Evolutionary conservation across 2,113 vertebrate species (phyloP).

Genomic region (Aptenodytes patagonicus): DNA sequence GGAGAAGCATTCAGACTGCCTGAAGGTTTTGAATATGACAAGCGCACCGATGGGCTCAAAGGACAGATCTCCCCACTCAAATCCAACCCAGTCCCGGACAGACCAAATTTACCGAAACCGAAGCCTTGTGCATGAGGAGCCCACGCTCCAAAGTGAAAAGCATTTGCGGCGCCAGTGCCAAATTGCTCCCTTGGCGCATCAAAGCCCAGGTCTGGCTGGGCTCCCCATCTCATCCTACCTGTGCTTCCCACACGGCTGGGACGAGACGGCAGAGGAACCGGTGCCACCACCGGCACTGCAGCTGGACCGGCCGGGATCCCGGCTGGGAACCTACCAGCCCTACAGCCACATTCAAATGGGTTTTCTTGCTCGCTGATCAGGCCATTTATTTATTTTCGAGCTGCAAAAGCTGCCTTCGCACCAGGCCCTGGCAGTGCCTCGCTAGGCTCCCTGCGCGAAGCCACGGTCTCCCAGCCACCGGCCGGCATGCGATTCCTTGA

Average conservation of each 20-base stretch:
- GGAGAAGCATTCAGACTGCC: neutral
- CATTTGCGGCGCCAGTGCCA: accelerated
- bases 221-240: neutral
- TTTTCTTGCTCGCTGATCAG: neutral
- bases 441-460: neutral
- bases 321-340: neutral
- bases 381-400: neutral
- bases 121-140: accelerated
- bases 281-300: neutral
- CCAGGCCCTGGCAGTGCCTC: neutral
- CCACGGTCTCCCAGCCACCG: neutral
- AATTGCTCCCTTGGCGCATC: neutral
- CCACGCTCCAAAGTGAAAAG: neutral
- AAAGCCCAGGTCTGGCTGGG: neutral
- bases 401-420: neutral
- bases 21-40: neutral
- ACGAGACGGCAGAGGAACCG: neutral
- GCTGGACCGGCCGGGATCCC: neutral
- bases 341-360: neutral
- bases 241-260: neutral
- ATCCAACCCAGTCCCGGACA: neutral
- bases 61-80: neutral
- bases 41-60: neutral
- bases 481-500: neutral
- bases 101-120: neutral